phyloP scores from a whole-genome alignment of 2,797 vertebrate species.

The Centroberyx gerrardi region DNA sequence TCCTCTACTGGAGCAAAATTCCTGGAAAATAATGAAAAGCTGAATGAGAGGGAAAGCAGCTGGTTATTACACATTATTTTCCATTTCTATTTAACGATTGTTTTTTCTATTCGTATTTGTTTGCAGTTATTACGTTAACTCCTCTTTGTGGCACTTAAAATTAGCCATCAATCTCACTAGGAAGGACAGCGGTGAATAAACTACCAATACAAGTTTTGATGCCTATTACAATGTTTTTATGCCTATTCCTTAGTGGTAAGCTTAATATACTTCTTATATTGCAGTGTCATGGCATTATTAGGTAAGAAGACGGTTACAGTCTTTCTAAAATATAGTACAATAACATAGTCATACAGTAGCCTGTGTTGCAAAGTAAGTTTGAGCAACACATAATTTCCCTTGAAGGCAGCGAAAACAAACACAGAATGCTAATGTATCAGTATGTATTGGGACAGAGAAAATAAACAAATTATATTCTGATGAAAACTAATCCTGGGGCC shows the following conservation, averaged over 20 bases:
- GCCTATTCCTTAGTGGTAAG: not conserved
- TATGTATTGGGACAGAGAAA: no score
- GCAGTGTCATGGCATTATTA: not conserved
- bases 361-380: conserved; percentile 28
- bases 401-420: not conserved
- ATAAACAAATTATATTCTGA: conserved; percentile 55
- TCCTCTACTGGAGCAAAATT: conserved; percentile 28
- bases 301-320: not conserved
- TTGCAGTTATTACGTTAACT: conserved; percentile 10
- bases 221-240: not conserved
- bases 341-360: not conserved
- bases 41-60: conserved; percentile 27
- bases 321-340: conserved; percentile 16
- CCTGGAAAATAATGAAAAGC: conserved; percentile 25
- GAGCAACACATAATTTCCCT: conserved; percentile 15
- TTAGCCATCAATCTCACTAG: not conserved
- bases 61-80: conserved; percentile 45
- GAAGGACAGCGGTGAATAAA: conserved; percentile 6
- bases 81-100: conserved; percentile 18
- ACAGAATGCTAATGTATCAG: no score
- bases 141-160: conserved; percentile 12
- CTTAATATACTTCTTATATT: not conserved
- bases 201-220: not conserved
- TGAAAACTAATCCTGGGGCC: conserved; percentile 40
- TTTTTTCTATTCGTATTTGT: conserved; percentile 30